Percentiles rank a stretch among this genome's conserved stretches.
Evolutionary conservation across 2,113 vertebrate genomes (phyloP).

Genomic region (Tonatia bakeri): DNA sequence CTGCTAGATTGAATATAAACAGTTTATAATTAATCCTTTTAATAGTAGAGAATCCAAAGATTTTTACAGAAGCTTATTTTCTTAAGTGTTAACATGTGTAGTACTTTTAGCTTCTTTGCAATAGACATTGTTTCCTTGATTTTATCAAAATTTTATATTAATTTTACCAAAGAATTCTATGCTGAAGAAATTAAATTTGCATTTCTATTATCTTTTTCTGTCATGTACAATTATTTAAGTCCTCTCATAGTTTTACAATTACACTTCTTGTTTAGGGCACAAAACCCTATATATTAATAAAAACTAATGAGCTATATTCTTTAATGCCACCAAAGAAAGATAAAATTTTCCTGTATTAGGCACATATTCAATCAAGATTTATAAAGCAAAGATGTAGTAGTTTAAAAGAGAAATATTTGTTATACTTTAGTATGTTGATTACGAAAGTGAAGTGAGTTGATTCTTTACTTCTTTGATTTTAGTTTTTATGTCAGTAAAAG

Average conservation of each 20-base stretch:
- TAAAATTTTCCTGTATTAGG: background rate
- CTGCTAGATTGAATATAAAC: background rate
- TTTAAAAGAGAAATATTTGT: background rate
- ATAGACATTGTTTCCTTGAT: background rate
- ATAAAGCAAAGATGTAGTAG: background rate
- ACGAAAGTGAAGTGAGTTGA: background rate
- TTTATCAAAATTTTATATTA: background rate
- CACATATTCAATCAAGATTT: background rate
- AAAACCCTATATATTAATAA: background rate
- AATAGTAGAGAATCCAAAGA: background rate
- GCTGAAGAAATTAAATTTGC: background rate
- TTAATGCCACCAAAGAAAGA: background rate
- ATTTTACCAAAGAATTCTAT: background rate
- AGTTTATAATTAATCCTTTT: background rate
- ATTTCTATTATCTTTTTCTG: background rate
- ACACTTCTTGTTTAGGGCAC: background rate
- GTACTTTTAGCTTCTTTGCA: background rate
- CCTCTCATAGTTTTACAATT: background rate
- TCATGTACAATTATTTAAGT: background rate
- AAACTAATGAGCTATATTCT: background rate
- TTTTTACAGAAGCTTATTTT: background rate
- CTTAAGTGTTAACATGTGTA: background rate
- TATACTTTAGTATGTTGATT: background rate
- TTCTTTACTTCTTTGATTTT: background rate
- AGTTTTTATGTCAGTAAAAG: background rate